Evolutionary conservation across 1,140 invertebrate genomes (phyloP).

Genomic region (Hyles euphorbiae): DNA sequence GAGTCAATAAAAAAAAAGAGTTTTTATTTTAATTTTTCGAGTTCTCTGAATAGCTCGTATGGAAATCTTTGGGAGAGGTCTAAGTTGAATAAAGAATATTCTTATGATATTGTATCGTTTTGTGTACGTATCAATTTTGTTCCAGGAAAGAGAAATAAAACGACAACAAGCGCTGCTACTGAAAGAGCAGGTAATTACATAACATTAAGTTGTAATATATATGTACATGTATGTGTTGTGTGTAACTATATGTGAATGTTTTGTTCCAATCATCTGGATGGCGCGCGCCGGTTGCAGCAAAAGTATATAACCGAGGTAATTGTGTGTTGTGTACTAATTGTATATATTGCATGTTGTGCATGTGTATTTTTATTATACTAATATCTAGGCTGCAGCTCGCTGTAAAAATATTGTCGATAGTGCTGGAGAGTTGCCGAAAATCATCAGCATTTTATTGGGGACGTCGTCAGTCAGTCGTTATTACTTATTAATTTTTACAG

Average conservation of each 20-base stretch:
- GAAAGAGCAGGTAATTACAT: constrained; percentile 89
- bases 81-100: not conserved
- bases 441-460: too few relatives aligned
- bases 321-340: constrained; percentile 58
- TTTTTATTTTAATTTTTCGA: too few relatives aligned
- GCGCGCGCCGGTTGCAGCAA: constrained; percentile 73
- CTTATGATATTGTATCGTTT: not conserved
- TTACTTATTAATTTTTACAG: too few relatives aligned
- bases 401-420: too few relatives aligned
- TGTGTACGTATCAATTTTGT: constrained; percentile 42
- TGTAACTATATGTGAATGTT: constrained; percentile 33
- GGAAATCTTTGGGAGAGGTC: too few relatives aligned
- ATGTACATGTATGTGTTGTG: constrained; percentile 11
- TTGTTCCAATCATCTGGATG: constrained; percentile 35
- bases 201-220: constrained; percentile 10
- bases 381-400: too few relatives aligned
- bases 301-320: constrained; percentile 92
- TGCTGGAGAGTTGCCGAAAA: too few relatives aligned
- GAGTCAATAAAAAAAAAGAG: too few relatives aligned
- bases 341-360: constrained; percentile 5
- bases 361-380: not conserved
- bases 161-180: constrained; percentile 89
- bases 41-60: too few relatives aligned
- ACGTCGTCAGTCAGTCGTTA: too few relatives aligned
- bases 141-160: constrained; percentile 91